Evolutionary conservation across 2,113 vertebrate species (phyloP), one percentile per base, ranked within the genome.

Genomic region (Sciurus niger): DNA sequence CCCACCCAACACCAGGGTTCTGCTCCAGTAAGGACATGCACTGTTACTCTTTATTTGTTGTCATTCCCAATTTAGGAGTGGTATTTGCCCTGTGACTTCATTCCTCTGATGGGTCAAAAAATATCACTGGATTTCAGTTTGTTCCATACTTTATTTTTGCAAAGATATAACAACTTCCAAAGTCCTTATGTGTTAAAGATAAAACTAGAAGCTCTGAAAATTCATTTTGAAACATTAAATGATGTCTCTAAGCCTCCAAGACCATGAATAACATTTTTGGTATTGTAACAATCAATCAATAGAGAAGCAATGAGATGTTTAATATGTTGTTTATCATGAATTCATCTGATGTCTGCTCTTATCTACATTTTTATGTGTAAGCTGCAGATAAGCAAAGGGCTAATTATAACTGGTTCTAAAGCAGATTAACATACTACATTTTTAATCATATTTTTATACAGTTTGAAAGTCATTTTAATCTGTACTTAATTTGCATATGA

Each of bases 401-500:
- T 96, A 94, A 93, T 95, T 94, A 93, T 93, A 92, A 93, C 34
- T 89, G 68, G 14, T 67, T 92, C 55, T 93, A 94, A 89, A 40
- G 16, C 34, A 93, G 40, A 87, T 93, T 76, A 95, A 76, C 43
- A 79, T 68, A 83, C 67, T 78, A 85, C 4, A 30, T 28, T 86
- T 92, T 93, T 20, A 8, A 67, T 67, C 43, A 73, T 37, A 72
- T 78, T 93, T 90, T 92, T 76, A 95, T 87, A 76, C 9, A 77
- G 46, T 83, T 88, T 95, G 34, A 96, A 97, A 93, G 1, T 5
- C 51, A 97, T 89, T 97, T 90, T 89, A 92, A 67, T 84, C 67
- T 93, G n/a, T 87, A 73, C 13, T 82, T 97, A 85, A 94, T 93
- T 89, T 97, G 46, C 63, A 93, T 96, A 58, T 91, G 32, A 96